These are phyloP conservation scores for Drosophila pseudoobscura DNA, from an alignment of 1,140 invertebrate species.

Conservation along the genomic window DNA sequence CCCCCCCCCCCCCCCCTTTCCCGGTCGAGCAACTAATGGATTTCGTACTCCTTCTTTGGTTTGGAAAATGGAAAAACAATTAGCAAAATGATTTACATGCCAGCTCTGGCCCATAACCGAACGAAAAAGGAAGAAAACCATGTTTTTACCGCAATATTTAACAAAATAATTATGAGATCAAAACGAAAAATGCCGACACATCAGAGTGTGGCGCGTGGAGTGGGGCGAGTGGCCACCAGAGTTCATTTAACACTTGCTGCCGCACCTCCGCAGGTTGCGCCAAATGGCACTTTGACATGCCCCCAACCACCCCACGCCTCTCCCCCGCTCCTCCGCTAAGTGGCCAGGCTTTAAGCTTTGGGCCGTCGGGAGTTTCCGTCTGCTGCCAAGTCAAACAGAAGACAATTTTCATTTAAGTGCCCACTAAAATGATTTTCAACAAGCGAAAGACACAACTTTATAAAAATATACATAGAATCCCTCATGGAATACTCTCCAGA, in stretches of 20 bases:
- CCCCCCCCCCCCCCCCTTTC: not conserved
- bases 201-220: conserved; percentile 2
- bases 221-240: conserved; percentile 17
- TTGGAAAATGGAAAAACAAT: conserved; percentile 67
- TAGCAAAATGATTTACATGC: conserved; percentile 77
- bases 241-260: conserved; percentile 59
- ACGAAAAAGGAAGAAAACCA: conserved; percentile 19
- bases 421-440: conserved; percentile 75
- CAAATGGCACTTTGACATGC: conserved; percentile 67
- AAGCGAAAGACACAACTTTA: conserved; percentile 49
- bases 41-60: conserved; percentile 12
- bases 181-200: conserved; percentile 62
- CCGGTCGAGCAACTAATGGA: conserved; percentile 22
- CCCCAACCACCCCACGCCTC: not conserved
- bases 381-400: conserved; percentile 49
- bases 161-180: conserved; percentile 78
- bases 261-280: conserved; percentile 2
- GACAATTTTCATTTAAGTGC: conserved; percentile 66
- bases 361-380: conserved; percentile 31
- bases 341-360: conserved; percentile 30
- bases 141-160: conserved; percentile 57
- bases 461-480: conserved; percentile 55
- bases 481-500: too few species aligned
- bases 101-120: conserved; percentile 20
- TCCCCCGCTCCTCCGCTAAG: conserved; percentile 8